A percentile compares a stretch with the other conserved stretches of the same genome.
phyloP scores from a whole-genome alignment of 2,797 vertebrate genomes.

The Gallinago solitaria region DNA sequence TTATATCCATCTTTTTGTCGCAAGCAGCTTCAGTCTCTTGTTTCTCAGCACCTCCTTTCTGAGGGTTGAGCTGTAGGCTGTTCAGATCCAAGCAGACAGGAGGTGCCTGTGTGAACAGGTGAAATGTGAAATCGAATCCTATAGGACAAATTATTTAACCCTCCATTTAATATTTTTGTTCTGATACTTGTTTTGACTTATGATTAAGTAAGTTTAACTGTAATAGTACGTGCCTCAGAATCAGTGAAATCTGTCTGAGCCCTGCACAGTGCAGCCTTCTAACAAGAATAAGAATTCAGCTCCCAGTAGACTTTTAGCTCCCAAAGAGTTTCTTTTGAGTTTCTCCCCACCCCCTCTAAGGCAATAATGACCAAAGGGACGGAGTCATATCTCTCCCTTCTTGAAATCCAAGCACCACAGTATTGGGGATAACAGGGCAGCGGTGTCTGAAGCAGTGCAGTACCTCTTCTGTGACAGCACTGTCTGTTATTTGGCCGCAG shows the following conservation, averaged over 20 bases:
- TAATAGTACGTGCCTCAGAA: slow-evolving; percentile 68
- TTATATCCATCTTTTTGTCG: slow-evolving; percentile 74
- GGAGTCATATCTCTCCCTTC: slow-evolving; percentile 31
- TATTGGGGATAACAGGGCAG: slow-evolving; percentile 22
- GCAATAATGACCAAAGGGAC: slow-evolving; percentile 57
- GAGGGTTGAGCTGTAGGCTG: slow-evolving; percentile 57
- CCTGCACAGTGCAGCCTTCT: slow-evolving; percentile 48
- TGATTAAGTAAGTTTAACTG: no score
- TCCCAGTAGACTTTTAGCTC: background rate
- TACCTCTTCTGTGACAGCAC: background rate
- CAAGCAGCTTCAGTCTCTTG: slow-evolving; percentile 71
- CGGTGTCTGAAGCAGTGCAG: background rate
- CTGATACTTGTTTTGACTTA: slow-evolving; percentile 65
- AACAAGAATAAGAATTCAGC: slow-evolving; percentile 21
- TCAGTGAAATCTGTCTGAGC: slow-evolving; percentile 52
- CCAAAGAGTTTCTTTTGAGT: slow-evolving; percentile 29
- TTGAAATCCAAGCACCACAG: slow-evolving; percentile 10
- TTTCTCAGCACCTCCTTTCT: slow-evolving; percentile 68
- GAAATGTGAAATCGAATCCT: slow-evolving; percentile 75
- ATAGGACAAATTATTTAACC: slow-evolving; percentile 61
- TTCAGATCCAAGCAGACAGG: slow-evolving; percentile 49
- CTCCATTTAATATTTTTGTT: slow-evolving; percentile 65
- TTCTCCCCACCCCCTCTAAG: background rate
- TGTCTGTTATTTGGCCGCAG: background rate
- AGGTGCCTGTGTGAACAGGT: slow-evolving; percentile 61